These are phyloP conservation scores for Rotaria magnacalcarata DNA, from an alignment of 2,888 invertebrate genomes.

Conservation along the genomic window DNA sequence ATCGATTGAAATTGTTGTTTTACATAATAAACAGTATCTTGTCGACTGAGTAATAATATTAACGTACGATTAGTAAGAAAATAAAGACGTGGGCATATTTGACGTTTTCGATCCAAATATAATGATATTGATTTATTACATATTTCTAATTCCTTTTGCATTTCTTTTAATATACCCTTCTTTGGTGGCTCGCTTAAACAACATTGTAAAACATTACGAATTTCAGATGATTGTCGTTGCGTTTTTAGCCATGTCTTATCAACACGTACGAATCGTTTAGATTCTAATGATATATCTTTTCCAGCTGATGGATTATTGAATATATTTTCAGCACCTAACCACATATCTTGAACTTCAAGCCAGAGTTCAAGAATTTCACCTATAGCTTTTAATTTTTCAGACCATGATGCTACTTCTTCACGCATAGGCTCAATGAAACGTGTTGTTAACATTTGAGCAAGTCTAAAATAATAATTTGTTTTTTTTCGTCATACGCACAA, in stretches of 20 bases:
- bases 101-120: constrained; percentile 58
- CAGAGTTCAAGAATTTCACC: constrained; percentile 58
- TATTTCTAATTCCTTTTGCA: constrained; percentile 58
- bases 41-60: constrained; percentile 54
- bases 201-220: constrained; percentile 59
- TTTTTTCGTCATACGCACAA: not conserved
- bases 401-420: constrained; percentile 59
- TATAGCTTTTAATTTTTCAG: constrained; percentile 59
- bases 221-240: constrained; percentile 59
- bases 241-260: constrained; percentile 59
- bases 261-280: constrained; percentile 56
- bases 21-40: constrained; percentile 37
- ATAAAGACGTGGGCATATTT: constrained; percentile 57
- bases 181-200: constrained; percentile 59
- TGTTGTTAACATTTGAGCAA: constrained; percentile 48
- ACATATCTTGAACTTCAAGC: constrained; percentile 59
- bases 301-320: constrained; percentile 55
- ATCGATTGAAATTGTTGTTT: constrained; percentile 50
- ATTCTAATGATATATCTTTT: constrained; percentile 59
- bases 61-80: constrained; percentile 57
- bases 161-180: constrained; percentile 56
- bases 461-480: not conserved
- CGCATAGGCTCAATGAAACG: constrained; percentile 56
- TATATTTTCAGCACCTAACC: constrained; percentile 59
- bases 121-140: constrained; percentile 57